Conservation (phyloP, 2,888 invertebrate species). For the Seladonia tumulorum region DNA sequence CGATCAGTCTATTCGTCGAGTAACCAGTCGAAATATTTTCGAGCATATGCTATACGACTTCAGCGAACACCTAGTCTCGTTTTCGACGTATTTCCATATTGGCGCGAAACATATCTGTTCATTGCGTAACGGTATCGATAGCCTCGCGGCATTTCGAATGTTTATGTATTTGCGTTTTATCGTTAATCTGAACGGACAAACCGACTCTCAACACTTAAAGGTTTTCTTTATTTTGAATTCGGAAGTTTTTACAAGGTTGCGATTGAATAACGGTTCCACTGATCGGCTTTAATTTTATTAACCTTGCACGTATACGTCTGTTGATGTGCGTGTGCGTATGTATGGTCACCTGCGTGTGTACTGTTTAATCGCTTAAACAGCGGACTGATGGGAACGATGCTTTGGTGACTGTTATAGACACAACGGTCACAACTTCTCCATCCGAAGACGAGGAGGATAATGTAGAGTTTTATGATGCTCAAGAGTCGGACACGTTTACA, state of each 20-base stretch:
- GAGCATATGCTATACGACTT: constrained; percentile 33
- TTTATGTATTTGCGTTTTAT: constrained; percentile 12
- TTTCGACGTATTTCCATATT: constrained; percentile 33
- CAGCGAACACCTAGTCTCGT: background rate
- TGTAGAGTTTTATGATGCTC: constrained; percentile 87
- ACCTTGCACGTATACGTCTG: constrained; percentile 16
- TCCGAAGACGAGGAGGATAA: constrained; percentile 87
- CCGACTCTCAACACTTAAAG: constrained; percentile 7
- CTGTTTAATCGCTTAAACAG: constrained; percentile 14
- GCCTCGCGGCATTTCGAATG: background rate
- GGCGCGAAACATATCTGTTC: constrained; percentile 47
- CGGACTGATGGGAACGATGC: background rate
- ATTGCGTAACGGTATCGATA: constrained; percentile 48
- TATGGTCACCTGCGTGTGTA: background rate
- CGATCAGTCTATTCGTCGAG: constrained; percentile 18
- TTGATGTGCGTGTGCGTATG: constrained; percentile 8
- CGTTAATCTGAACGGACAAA: constrained; percentile 6
- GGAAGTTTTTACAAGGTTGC: constrained; percentile 34
- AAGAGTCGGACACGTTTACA: constrained; percentile 84
- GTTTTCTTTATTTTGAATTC: constrained; percentile 26
- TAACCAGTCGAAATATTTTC: constrained; percentile 39
- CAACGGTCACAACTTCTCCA: constrained; percentile 83
- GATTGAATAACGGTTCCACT: constrained; percentile 45
- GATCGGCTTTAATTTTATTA: constrained; percentile 50
- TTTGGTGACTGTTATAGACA: constrained; percentile 73